These are phyloP conservation scores for Anoplolepis gracilipes DNA, from an alignment of 1,140 invertebrate species.

Conservation along the genomic window DNA sequence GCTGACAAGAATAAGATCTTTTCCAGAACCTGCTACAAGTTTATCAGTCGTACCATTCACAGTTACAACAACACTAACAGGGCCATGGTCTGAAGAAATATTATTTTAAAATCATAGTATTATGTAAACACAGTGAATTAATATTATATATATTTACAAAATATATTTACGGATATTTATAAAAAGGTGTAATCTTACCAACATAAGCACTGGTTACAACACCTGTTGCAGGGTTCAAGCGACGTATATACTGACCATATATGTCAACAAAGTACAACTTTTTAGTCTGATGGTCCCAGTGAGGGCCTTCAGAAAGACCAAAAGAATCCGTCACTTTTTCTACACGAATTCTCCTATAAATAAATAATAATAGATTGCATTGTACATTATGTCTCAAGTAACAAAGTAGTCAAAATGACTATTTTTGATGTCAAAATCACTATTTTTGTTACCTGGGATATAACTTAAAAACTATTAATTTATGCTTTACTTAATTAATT, in stretches of 20 bases:
- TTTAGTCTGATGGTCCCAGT: constrained; percentile 88
- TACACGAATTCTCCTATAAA: background rate
- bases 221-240: constrained; percentile 86
- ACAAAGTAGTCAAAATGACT: too few relatives aligned
- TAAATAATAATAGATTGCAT: background rate
- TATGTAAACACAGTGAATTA: background rate
- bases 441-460: too few relatives aligned
- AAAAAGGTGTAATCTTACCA: constrained; percentile 31
- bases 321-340: constrained; percentile 19
- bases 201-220: constrained; percentile 37
- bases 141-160: background rate
- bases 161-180: too few relatives aligned
- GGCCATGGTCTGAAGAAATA: constrained; percentile 83
- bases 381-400: too few relatives aligned
- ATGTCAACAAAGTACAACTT: constrained; percentile 90
- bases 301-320: constrained; percentile 86
- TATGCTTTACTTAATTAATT: too few relatives aligned
- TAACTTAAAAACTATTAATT: background rate
- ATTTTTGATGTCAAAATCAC: too few relatives aligned
- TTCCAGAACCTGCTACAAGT: constrained; percentile 89
- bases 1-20: constrained; percentile 87
- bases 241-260: constrained; percentile 85
- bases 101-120: background rate
- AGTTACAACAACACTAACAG: constrained; percentile 89
- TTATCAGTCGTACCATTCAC: constrained; percentile 87